Base-by-base conservation (phyloP, 1,140 invertebrate species). In the Zaprionus capensis region DNA sequence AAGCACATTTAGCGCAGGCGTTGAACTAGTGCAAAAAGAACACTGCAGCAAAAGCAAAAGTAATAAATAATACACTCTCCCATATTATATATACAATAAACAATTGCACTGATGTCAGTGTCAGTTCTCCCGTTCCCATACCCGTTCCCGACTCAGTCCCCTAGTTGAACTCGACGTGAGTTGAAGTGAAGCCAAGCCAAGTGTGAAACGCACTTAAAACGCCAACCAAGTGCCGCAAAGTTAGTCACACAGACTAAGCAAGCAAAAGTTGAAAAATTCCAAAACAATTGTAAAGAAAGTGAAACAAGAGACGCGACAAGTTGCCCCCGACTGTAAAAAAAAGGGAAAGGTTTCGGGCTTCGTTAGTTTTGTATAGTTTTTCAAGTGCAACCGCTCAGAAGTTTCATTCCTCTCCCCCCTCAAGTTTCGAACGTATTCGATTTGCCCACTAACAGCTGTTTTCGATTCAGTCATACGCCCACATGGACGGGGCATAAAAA, bases 281-380 rank as follows among this genome's bases (percentile, higher is more conserved):
- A 36, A 82, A 72, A 81, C 81, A 88, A 90, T 85, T 88, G 85
- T 61, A 70, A 81, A 80, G 85, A 88, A 88, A 88, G 85, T 88
- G 85, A 88, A 88, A 88, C 73, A 83, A 57, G 65, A 62, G 56
- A 59, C 71, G 61, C 46, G 62, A 65, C 70, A 59, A 58, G 63
- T 59, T 57, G 20, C 34, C 36, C 12, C 36, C 24, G 53, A 56
- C 22, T 28, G 11, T 59, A 71, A 68, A 61, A 28, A 81, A 86
- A 85, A 87, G 78, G 81, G 83, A 81, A 88, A 88, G 81, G 76
- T 61, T 71, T 66, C 12, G 26, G 59, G n/a, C 56, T 53, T 74
- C 61, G 62, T 17, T 58, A 22, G 44, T 24, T 76, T 56, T 56
- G 44, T 24, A 58, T 78, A 44, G 17, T 56, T 58, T 72, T 67